These are phyloP conservation scores for Pampusana beccarii DNA, from an alignment of 2,113 vertebrate species.

Conservation along the genomic window DNA sequence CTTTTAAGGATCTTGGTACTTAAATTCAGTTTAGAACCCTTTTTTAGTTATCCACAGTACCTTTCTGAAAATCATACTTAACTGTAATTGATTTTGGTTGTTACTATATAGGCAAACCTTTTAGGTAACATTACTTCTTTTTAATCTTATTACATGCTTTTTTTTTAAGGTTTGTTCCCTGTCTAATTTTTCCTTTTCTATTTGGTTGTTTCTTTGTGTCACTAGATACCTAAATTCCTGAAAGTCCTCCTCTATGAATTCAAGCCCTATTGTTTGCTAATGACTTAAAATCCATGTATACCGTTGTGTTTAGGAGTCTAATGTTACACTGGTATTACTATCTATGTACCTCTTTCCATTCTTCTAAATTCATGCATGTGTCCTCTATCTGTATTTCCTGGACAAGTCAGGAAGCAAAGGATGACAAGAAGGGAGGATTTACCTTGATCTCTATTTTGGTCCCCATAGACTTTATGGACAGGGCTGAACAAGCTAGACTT, in stretches of 20 bases:
- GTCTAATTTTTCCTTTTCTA: too few species aligned
- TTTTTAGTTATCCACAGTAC: neutral
- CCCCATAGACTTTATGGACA: neutral
- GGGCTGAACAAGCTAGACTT: neutral
- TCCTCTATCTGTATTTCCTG: neutral
- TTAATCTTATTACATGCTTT: neutral
- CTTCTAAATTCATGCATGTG: neutral
- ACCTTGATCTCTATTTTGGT: neutral
- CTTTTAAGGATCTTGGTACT: neutral
- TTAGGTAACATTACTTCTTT: neutral
- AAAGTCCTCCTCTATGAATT: neutral
- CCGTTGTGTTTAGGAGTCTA: neutral
- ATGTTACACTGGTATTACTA: neutral
- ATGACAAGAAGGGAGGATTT: neutral
- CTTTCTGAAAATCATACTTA: neutral
- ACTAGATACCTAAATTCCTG: neutral
- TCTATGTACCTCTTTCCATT: rapidly evolving
- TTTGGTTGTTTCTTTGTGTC: neutral
- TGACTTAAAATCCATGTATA: neutral
- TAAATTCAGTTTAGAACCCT: neutral
- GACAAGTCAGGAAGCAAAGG: neutral
- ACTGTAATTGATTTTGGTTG: neutral
- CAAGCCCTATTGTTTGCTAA: neutral
- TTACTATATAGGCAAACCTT: neutral
- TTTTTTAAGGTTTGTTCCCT: neutral